phyloP scores from a whole-genome alignment of 2,113 vertebrate species.

The Lipotes vexillifer region DNA sequence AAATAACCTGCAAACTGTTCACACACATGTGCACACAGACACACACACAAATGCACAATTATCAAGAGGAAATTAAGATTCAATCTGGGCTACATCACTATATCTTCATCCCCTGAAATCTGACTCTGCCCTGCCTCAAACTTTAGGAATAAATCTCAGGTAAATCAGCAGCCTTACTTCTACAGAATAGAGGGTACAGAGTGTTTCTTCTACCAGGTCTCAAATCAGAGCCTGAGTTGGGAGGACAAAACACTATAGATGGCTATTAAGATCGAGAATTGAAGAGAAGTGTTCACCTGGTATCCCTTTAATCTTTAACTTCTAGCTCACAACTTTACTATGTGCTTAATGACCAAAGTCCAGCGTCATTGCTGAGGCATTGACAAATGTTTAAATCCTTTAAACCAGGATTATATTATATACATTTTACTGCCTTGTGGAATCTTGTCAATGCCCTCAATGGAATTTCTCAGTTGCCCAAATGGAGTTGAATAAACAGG shows the following conservation, averaged over 20 bases:
- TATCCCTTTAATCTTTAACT: constrained; percentile 36
- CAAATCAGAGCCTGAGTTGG: background rate
- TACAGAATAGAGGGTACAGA: background rate
- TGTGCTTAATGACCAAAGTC: constrained; percentile 33
- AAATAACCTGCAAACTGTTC: background rate
- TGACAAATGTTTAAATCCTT: constrained; percentile 67
- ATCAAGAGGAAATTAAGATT: background rate
- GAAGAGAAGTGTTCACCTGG: background rate
- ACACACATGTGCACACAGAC: background rate
- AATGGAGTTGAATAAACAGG: constrained; percentile 60
- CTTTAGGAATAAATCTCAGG: background rate
- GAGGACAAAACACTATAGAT: background rate
- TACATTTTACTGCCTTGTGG: constrained; percentile 56
- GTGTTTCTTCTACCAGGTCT: background rate
- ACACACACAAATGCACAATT: background rate
- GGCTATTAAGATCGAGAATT: background rate
- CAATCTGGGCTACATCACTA: background rate
- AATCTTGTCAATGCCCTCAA: constrained; percentile 37
- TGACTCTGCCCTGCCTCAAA: background rate
- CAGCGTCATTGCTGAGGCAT: constrained; percentile 27
- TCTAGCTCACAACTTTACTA: background rate
- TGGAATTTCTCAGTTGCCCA: constrained; percentile 59
- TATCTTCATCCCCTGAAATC: background rate
- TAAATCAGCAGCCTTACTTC: background rate
- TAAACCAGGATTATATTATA: constrained; percentile 55